Percentiles rank a stretch among this genome's conserved stretches.
Evolutionary conservation across 2,797 vertebrate genomes (phyloP).

Genomic region (Epinephelus malabaricus): DNA sequence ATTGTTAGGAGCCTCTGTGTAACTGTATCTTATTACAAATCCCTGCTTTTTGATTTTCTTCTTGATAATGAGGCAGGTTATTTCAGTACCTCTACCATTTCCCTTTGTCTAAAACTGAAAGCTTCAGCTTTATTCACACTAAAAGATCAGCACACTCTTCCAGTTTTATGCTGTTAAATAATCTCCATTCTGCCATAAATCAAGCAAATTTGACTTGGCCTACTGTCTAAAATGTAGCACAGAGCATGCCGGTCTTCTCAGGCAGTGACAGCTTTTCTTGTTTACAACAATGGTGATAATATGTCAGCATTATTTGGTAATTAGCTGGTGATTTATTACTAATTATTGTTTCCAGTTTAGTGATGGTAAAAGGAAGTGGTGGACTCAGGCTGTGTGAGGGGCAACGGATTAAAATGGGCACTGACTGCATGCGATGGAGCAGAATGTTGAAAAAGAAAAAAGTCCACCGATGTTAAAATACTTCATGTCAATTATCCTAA

Average conservation of each 20-base stretch:
- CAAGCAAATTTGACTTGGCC: neutral
- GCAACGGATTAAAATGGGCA: neutral
- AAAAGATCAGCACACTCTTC: neutral
- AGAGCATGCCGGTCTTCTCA: conserved; percentile 1
- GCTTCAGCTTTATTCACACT: conserved; percentile 9
- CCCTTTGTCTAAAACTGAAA: neutral
- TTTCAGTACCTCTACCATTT: neutral
- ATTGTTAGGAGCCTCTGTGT: neutral
- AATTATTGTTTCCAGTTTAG: neutral
- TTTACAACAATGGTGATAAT: neutral
- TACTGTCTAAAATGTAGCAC: neutral
- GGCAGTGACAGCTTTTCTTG: neutral
- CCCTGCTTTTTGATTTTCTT: too few relatives aligned
- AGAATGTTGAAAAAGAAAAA: too few relatives aligned
- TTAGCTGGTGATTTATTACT: neutral
- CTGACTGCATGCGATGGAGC: neutral
- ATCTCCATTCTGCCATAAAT: conserved; percentile 1
- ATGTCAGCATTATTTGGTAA: neutral
- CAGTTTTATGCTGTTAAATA: neutral
- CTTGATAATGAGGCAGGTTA: neutral
- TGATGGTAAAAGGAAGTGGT: neutral
- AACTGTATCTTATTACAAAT: neutral
- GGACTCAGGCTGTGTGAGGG: neutral
- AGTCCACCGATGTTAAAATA: neutral
- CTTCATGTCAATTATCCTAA: neutral